Percentiles rank a stretch among this genome's conserved stretches.
These are phyloP conservation scores for Pardosa pseudoannulata DNA, from an alignment of 2,888 invertebrate species.

Conservation along the genomic window DNA sequence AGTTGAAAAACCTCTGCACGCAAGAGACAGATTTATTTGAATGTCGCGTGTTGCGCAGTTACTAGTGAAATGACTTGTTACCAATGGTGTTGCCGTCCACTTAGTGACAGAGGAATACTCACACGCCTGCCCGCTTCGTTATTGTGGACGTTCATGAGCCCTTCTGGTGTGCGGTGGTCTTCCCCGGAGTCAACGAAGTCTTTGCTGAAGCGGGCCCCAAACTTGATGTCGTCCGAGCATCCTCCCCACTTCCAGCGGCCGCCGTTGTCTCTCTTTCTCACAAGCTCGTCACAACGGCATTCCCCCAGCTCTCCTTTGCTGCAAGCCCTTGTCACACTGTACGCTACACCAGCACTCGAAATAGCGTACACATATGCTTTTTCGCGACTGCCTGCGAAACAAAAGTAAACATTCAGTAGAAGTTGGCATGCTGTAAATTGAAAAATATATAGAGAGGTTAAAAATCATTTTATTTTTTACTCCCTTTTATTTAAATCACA, in stretches of 20 bases:
- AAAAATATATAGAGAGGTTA: too few relatives aligned
- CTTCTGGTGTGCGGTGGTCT: conserved; percentile 84
- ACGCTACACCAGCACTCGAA: conserved; percentile 92
- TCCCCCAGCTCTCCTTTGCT: conserved; percentile 90
- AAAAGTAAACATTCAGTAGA: too few relatives aligned
- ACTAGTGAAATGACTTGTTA: too few relatives aligned
- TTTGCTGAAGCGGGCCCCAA: conserved; percentile 81
- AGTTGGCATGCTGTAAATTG: too few relatives aligned
- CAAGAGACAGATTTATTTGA: too few relatives aligned
- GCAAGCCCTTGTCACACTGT: conserved; percentile 91
- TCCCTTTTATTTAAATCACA: too few relatives aligned
- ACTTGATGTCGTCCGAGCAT: conserved; percentile 85
- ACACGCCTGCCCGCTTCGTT: conserved; percentile 94
- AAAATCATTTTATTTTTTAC: too few relatives aligned
- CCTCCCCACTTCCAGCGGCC: conserved; percentile 90
- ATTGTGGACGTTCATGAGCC: conserved; percentile 93
- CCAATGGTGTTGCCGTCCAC: too few relatives aligned
- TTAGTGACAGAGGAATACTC: too few relatives aligned
- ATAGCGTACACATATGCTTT: conserved; percentile 93
- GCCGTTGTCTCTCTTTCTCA: conserved; percentile 84
- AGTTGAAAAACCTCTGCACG: too few relatives aligned
- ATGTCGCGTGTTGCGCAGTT: too few relatives aligned
- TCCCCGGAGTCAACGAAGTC: conserved; percentile 91
- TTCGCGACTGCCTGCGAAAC: conserved; percentile 86
- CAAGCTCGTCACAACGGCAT: conserved; percentile 90